Evolutionary conservation across 2,888 invertebrate species (phyloP).

Genomic region (Drosophila limbata): DNA sequence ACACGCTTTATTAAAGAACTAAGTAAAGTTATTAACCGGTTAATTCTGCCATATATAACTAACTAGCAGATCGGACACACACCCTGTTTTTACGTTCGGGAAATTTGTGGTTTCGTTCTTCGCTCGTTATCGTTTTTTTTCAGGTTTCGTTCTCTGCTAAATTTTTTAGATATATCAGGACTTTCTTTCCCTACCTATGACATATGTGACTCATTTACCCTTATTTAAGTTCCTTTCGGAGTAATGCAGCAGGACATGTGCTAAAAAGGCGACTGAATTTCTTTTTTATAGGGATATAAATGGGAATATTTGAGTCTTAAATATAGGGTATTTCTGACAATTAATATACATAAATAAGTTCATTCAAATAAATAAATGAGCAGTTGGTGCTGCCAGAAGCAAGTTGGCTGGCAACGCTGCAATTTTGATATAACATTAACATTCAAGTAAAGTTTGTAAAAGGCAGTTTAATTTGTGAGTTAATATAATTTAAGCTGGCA

Average conservation of each 20-base stretch:
- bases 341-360: too few species aligned
- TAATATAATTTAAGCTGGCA: not conserved
- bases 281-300: not conserved
- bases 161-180: too few species aligned
- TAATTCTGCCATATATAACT: not conserved
- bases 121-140: not conserved
- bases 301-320: not conserved
- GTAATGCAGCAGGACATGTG: not conserved
- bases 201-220: not conserved
- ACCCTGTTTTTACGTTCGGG: not conserved
- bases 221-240: constrained; percentile 22
- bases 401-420: too few species aligned
- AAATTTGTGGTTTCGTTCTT: not conserved
- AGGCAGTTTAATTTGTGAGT: not conserved
- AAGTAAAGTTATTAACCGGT: not conserved
- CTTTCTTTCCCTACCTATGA: too few species aligned
- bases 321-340: not conserved
- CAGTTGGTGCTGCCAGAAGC: too few species aligned
- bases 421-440: too few species aligned
- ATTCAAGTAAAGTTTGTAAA: not conserved
- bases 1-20: too few species aligned
- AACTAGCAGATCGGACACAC: not conserved
- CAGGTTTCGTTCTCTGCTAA: not conserved
- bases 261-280: not conserved
- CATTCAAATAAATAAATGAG: too few species aligned